Evolutionary conservation across 2,797 vertebrate species (phyloP).

Genomic region (Sebastes umbrosus): DNA sequence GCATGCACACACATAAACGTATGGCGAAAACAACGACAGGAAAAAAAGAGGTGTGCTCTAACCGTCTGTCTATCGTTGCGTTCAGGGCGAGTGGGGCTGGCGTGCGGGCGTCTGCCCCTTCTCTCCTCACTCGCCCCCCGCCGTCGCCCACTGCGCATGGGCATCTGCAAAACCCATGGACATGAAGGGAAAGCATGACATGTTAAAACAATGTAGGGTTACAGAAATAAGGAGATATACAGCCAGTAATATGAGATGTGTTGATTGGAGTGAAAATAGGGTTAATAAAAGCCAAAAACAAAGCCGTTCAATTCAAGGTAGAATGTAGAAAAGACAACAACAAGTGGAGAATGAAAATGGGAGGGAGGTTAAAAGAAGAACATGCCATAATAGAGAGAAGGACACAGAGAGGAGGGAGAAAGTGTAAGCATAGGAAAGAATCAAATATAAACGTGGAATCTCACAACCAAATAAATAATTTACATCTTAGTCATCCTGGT

Average conservation of each 20-base stretch:
- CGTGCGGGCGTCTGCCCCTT: constrained; percentile 83
- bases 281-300: neutral
- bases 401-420: neutral
- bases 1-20: constrained; percentile 23
- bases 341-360: constrained; percentile 16
- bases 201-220: constrained; percentile 8
- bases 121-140: constrained; percentile 85
- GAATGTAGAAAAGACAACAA: constrained; percentile 23
- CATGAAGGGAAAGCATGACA: constrained; percentile 1
- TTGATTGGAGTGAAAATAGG: neutral
- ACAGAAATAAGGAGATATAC: neutral
- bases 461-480: constrained; percentile 35
- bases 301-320: constrained; percentile 17
- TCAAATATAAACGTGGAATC: constrained; percentile 24
- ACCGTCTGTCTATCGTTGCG: constrained; percentile 84
- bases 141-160: constrained; percentile 86
- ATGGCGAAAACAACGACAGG: neutral
- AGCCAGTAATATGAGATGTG: neutral
- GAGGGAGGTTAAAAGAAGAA: constrained; percentile 3
- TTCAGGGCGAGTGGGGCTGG: constrained; percentile 82
- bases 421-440: constrained; percentile 3
- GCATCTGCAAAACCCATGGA: constrained; percentile 76
- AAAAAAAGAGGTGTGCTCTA: constrained; percentile 48
- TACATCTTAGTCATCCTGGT: constrained; percentile 15
- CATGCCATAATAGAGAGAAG: neutral